phyloP scores from a whole-genome alignment of 2,797 vertebrate species.

The Sarcoramphus papa region DNA sequence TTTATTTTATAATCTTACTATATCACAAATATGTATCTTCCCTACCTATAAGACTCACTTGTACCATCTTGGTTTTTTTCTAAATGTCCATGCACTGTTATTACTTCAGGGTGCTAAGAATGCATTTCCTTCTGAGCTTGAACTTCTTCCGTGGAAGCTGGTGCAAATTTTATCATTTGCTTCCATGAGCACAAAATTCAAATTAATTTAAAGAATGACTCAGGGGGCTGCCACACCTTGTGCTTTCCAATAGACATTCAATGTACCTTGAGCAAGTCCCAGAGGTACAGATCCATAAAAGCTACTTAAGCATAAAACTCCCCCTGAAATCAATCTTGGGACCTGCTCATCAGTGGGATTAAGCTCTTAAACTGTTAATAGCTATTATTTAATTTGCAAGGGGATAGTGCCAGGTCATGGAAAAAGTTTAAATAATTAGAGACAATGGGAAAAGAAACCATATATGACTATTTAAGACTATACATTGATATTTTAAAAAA shows the following conservation, averaged over 20 bases:
- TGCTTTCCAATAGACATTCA: background rate
- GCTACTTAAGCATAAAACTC: background rate
- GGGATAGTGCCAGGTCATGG: background rate
- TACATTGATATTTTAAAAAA: background rate
- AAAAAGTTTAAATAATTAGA: background rate
- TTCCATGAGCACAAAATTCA: background rate
- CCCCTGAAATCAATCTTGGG: background rate
- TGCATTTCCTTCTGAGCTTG: background rate
- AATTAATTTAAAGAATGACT: background rate
- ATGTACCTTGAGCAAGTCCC: background rate
- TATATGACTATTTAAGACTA: background rate
- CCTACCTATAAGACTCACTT: constrained; percentile 23
- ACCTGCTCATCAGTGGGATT: background rate
- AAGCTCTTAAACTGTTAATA: background rate
- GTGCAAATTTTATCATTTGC: background rate
- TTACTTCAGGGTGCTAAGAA: background rate
- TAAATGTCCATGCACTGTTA: constrained; percentile 11
- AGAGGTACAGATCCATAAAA: background rate
- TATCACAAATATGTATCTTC: constrained; percentile 39
- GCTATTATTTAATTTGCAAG: background rate
- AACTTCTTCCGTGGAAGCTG: background rate
- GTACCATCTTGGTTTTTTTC: background rate
- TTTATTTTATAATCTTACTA: constrained; percentile 27
- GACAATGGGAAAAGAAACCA: background rate
- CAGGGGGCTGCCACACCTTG: background rate